phyloP scores from a whole-genome alignment of 2,797 vertebrate species.

The Trachurus trachurus region DNA sequence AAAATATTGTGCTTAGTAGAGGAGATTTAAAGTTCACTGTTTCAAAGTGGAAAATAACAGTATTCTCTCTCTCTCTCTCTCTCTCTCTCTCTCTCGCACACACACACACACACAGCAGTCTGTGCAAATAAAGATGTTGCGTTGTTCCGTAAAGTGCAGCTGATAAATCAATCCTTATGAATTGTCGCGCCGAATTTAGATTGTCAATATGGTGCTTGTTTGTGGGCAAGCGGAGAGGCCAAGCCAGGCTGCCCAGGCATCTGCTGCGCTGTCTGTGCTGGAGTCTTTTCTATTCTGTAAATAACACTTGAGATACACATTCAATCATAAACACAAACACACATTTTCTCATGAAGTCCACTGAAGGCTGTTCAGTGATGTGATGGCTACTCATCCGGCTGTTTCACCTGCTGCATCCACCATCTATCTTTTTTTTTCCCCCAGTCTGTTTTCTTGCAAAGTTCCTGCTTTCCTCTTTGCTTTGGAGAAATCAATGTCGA shows the following conservation, averaged over 20 bases:
- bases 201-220: slow-evolving; percentile 60
- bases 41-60: slow-evolving; percentile 28
- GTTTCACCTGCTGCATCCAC: neutral
- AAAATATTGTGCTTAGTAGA: slow-evolving; percentile 23
- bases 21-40: slow-evolving; percentile 34
- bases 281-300: slow-evolving; percentile 35
- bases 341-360: slow-evolving; percentile 19
- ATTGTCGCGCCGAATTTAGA: slow-evolving; percentile 44
- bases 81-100: neutral
- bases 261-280: slow-evolving; percentile 58
- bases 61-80: neutral
- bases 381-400: slow-evolving; percentile 7
- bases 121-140: slow-evolving; percentile 25
- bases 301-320: slow-evolving; percentile 47
- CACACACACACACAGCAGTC: neutral
- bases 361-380: neutral
- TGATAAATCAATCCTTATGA: slow-evolving; percentile 54
- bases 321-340: slow-evolving; percentile 20
- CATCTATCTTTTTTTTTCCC: neutral
- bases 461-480: neutral
- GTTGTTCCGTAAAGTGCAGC: slow-evolving; percentile 22
- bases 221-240: slow-evolving; percentile 53
- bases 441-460: neutral
- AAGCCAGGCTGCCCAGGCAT: slow-evolving; percentile 48
- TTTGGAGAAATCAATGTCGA: slow-evolving; percentile 16